A percentile compares a stretch with the other conserved stretches of the same genome.
Conservation (phyloP, 2,888 invertebrate species). For the Corythucha ciliata region DNA sequence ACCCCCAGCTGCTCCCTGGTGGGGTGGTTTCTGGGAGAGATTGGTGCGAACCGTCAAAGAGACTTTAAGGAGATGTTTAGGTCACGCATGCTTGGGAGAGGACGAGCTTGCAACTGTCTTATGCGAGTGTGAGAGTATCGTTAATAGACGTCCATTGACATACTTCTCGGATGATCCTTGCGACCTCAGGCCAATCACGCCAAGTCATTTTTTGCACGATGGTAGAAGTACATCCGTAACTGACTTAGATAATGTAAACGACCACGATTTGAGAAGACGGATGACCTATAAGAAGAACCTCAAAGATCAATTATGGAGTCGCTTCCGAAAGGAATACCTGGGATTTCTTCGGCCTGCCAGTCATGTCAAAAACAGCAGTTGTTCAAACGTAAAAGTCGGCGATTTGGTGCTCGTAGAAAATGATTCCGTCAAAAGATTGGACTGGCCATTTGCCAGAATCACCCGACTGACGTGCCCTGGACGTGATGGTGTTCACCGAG, state of each 20-base stretch:
- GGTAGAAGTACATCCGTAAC: neutral
- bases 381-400: neutral
- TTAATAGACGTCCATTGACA: slow-evolving; percentile 9
- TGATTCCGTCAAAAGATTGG: neutral
- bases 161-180: slow-evolving; percentile 1
- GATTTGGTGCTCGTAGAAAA: slow-evolving; percentile 1
- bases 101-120: slow-evolving; percentile 7
- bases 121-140: slow-evolving; percentile 15
- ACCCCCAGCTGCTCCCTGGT: slow-evolving; percentile 41
- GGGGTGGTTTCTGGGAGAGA: slow-evolving; percentile 41
- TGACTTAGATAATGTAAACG: neutral
- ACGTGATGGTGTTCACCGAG: too few species aligned
- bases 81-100: neutral
- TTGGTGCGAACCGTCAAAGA: slow-evolving; percentile 22
- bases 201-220: slow-evolving; percentile 2
- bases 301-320: neutral
- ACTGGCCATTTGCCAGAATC: too few species aligned
- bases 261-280: neutral
- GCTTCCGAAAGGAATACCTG: slow-evolving; percentile 11
- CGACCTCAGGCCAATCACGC: slow-evolving; percentile 32
- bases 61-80: slow-evolving; percentile 20
- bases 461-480: too few species aligned
- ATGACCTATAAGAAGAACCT: neutral
- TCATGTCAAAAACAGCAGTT: neutral
- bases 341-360: neutral